Percentiles rank a stretch among this genome's conserved stretches.
Evolutionary conservation across 2,113 vertebrate genomes (phyloP).

Genomic region (Martes martes): DNA sequence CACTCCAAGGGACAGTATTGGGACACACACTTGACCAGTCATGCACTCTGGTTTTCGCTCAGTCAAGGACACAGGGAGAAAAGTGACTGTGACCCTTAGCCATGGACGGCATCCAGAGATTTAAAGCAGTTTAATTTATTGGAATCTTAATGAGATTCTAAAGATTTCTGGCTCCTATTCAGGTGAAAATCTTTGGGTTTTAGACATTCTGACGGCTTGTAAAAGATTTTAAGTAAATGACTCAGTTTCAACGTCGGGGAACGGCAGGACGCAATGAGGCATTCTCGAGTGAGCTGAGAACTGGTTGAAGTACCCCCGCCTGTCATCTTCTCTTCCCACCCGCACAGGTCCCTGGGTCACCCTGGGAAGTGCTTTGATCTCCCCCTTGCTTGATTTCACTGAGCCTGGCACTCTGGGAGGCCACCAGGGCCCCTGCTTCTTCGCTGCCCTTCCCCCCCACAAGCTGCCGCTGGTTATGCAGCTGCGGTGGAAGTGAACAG

Average conservation of each 20-base stretch:
- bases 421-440: neutral
- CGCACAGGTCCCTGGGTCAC: neutral
- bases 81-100: neutral
- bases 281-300: neutral
- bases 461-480: neutral
- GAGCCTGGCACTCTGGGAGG: neutral
- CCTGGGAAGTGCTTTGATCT: neutral
- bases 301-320: neutral
- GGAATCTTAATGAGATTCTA: neutral
- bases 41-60: neutral
- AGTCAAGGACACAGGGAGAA: neutral
- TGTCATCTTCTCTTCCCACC: too few species aligned
- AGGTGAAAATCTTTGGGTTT: neutral
- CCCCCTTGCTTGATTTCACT: neutral
- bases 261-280: neutral
- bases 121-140: neutral
- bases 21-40: neutral
- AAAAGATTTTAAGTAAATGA: neutral
- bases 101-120: neutral
- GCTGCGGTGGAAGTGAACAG: rapidly evolving
- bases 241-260: neutral
- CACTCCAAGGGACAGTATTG: too few species aligned
- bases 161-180: neutral
- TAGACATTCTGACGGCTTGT: neutral
- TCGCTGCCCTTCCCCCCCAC: rapidly evolving